A percentile compares a stretch with the other conserved stretches of the same genome.
Evolutionary conservation across 1,140 invertebrate genomes (phyloP).

Genomic region (Hycleus cichorii): DNA sequence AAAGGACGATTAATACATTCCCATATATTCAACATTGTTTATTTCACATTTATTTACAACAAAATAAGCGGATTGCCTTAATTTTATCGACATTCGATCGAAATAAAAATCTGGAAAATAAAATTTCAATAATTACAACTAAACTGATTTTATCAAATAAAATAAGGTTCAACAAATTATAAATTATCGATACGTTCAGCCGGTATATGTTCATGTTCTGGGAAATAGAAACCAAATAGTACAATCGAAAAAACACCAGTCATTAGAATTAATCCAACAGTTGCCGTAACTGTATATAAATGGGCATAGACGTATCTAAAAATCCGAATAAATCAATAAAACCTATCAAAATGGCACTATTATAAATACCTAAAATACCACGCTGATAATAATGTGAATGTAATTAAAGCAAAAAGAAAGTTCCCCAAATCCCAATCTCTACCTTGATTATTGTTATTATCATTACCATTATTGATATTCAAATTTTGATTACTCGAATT

Average conservation of each 20-base stretch:
- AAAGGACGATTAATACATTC: too few relatives aligned
- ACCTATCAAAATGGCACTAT: too few relatives aligned
- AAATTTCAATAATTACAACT: too few relatives aligned
- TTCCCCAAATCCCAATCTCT: conserved; percentile 40
- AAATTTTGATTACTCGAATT: neutral
- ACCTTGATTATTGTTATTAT: conserved; percentile 32
- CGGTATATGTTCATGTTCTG: conserved; percentile 24
- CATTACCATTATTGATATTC: conserved; percentile 3
- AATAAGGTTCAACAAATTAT: too few relatives aligned
- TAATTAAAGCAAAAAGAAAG: conserved; percentile 34
- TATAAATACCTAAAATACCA: conserved; percentile 39
- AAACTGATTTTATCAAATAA: too few relatives aligned
- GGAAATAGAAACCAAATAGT: conserved; percentile 35
- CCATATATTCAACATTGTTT: too few relatives aligned
- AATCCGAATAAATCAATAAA: too few relatives aligned
- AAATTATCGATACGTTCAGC: neutral
- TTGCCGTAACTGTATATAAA: conserved; percentile 38
- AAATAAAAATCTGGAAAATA: too few relatives aligned
- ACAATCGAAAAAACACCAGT: conserved; percentile 37
- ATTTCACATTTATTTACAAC: too few relatives aligned
- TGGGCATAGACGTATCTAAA: conserved; percentile 38
- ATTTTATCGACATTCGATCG: too few relatives aligned
- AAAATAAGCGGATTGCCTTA: too few relatives aligned
- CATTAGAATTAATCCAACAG: conserved; percentile 35
- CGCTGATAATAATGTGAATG: conserved; percentile 32